Evolutionary conservation across 2,797 vertebrate species (phyloP).

Genomic region (Morelia viridis): DNA sequence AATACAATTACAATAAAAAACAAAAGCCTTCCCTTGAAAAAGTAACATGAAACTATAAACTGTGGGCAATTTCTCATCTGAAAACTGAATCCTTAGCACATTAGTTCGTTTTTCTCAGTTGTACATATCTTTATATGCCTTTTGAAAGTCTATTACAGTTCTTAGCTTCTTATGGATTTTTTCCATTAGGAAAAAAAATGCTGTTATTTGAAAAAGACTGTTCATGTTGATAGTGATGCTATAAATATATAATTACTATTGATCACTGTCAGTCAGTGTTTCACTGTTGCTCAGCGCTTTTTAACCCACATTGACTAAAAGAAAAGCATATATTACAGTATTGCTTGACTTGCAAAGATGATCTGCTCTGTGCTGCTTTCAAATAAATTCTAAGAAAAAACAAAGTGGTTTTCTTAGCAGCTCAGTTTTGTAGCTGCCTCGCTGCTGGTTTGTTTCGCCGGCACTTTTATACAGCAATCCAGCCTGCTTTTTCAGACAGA

Average conservation of each 20-base stretch:
- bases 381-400: conserved; percentile 63
- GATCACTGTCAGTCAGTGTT: conserved; percentile 80
- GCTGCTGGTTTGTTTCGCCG: neutral
- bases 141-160: neutral
- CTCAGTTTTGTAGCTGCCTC: neutral
- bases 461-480: conserved; percentile 34
- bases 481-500: neutral
- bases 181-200: conserved; percentile 31
- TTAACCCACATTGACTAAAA: conserved; percentile 79
- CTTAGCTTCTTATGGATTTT: conserved; percentile 37
- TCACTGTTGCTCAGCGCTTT: conserved; percentile 73
- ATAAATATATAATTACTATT: conserved; percentile 96
- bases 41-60: neutral
- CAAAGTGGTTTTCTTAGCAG: conserved; percentile 54
- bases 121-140: neutral
- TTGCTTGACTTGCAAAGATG: conserved; percentile 71
- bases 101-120: neutral
- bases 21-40: conserved; percentile 19
- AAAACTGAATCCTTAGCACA: neutral
- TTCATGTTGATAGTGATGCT: conserved; percentile 78
- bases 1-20: neutral
- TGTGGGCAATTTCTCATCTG: neutral
- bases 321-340: conserved; percentile 71
- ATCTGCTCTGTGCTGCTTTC: conserved; percentile 49
- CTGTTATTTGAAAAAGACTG: conserved; percentile 51